Evolutionary conservation across 2,797 vertebrate genomes (phyloP).

Genomic region (Percopsis omiscomaycus): DNA sequence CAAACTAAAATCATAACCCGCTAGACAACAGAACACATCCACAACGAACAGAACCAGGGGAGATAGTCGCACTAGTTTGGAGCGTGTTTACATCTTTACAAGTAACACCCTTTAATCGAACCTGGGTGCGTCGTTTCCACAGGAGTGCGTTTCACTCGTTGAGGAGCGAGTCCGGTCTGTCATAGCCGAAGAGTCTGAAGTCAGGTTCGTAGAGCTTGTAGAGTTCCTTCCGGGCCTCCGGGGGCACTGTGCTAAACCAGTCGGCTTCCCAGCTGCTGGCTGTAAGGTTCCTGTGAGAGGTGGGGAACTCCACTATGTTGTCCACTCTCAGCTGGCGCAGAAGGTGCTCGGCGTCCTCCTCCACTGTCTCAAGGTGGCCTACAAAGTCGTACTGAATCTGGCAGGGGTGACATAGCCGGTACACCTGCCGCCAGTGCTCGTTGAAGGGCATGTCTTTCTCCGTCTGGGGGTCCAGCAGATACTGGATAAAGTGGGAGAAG

Average conservation of each 20-base stretch:
- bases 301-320: conserved; percentile 86
- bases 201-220: conserved; percentile 91
- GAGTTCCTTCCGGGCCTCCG: conserved; percentile 82
- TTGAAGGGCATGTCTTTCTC: conserved; percentile 91
- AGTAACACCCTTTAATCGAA: conserved; percentile 6
- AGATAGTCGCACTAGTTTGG: conserved; percentile 22
- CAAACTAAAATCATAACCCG: background rate
- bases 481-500: conserved; percentile 93
- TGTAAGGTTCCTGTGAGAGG: conserved; percentile 85
- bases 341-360: conserved; percentile 86
- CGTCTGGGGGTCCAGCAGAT: conserved; percentile 91
- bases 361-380: conserved; percentile 89
- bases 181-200: conserved; percentile 91
- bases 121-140: conserved; percentile 50
- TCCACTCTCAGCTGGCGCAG: conserved; percentile 87
- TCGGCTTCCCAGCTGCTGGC: conserved; percentile 87
- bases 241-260: conserved; percentile 87
- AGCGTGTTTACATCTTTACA: conserved; percentile 4
- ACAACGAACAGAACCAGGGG: conserved; percentile 22
- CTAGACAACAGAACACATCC: conserved; percentile 8
- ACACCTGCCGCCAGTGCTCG: conserved; percentile 95
- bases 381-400: conserved; percentile 96
- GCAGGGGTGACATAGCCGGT: conserved; percentile 92
- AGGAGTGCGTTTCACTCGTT: conserved; percentile 69
- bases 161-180: conserved; percentile 80